phyloP scores from a whole-genome alignment of 2,888 invertebrate species.

The Eueremaeus valkanovi region DNA sequence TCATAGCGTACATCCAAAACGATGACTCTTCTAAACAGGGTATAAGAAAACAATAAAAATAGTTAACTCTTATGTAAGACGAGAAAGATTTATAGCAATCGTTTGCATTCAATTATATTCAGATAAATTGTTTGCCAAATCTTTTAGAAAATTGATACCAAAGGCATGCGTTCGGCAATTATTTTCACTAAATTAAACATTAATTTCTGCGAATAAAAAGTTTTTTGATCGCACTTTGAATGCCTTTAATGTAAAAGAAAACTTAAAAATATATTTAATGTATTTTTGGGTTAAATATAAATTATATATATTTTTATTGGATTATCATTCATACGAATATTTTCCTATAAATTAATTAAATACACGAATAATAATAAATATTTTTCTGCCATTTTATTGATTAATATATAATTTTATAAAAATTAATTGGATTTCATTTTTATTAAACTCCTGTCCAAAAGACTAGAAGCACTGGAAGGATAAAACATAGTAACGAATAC shows the following conservation, averaged over 20 bases:
- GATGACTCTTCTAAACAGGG: constrained; percentile 17
- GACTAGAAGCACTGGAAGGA: too few relatives aligned
- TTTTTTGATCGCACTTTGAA: background rate
- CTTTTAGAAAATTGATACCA: background rate
- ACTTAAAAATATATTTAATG: background rate
- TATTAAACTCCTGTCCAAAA: too few relatives aligned
- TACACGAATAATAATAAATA: too few relatives aligned
- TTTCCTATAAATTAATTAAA: too few relatives aligned
- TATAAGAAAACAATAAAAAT: background rate
- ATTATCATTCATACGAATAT: too few relatives aligned
- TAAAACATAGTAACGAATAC: too few relatives aligned
- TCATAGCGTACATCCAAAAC: constrained; percentile 42
- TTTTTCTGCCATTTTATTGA: too few relatives aligned
- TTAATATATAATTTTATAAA: too few relatives aligned
- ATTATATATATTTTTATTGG: too few relatives aligned
- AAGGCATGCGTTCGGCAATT: background rate
- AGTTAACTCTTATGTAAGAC: background rate
- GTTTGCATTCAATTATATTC: background rate
- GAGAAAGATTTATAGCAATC: background rate
- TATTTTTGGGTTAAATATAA: too few relatives aligned
- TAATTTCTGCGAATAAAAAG: background rate
- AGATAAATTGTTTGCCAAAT: background rate
- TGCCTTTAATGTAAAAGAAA: background rate
- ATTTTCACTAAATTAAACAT: constrained; percentile 1
- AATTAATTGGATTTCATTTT: too few relatives aligned